These are phyloP conservation scores for Drepana arcuata DNA, from an alignment of 1,140 invertebrate genomes.

Conservation along the genomic window DNA sequence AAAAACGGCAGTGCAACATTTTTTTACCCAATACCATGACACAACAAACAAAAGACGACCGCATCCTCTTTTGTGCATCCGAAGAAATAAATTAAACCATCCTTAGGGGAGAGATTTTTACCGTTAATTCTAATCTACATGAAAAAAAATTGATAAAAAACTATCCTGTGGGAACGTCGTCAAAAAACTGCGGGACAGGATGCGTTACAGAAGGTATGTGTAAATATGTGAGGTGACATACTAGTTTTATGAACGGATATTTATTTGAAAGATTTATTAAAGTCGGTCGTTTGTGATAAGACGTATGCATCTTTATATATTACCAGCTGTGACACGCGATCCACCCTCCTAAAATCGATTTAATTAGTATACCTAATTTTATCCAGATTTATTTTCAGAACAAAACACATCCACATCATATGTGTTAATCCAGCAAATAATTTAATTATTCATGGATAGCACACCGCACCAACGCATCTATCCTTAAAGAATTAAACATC, in stretches of 20 bases:
- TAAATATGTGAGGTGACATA: conserved; percentile 57
- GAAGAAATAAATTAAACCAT: conserved; percentile 69
- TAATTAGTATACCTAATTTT: too few relatives aligned
- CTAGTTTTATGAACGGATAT: conserved; percentile 49
- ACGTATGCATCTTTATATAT: too few relatives aligned
- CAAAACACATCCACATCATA: too few relatives aligned
- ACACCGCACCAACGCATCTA: too few relatives aligned
- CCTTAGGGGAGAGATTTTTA: conserved; percentile 65
- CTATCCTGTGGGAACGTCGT: conserved; percentile 50
- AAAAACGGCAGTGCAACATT: too few relatives aligned
- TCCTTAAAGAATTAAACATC: too few relatives aligned
- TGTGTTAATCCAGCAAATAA: too few relatives aligned
- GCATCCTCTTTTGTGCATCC: conserved; percentile 54
- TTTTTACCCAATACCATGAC: conserved; percentile 38
- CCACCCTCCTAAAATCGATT: too few relatives aligned
- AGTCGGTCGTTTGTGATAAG: too few relatives aligned
- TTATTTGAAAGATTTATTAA: conserved; percentile 59
- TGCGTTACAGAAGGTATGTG: conserved; percentile 40
- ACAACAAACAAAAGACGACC: conserved; percentile 55
- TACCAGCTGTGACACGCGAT: too few relatives aligned
- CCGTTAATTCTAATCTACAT: conserved; percentile 64
- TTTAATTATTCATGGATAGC: too few relatives aligned
- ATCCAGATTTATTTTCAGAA: too few relatives aligned
- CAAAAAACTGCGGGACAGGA: conserved; percentile 52
- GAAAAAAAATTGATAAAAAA: conserved; percentile 58